Evolutionary conservation across 2,797 vertebrate genomes (phyloP).

Genomic region (Prunella strophiata): DNA sequence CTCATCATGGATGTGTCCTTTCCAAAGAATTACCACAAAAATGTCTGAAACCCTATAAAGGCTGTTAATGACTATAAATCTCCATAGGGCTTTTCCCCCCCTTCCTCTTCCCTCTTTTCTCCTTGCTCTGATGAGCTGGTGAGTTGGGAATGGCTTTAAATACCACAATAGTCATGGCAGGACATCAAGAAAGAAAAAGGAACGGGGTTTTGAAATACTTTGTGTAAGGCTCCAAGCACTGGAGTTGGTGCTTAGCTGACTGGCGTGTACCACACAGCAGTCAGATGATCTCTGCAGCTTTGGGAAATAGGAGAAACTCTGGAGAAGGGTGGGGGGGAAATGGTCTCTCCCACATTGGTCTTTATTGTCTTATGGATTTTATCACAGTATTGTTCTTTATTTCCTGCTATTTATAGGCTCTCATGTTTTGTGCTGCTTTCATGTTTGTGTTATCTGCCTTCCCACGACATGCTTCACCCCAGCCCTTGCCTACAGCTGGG

Average conservation of each 20-base stretch:
- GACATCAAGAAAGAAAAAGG: constrained; percentile 64
- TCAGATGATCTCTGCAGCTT: constrained; percentile 62
- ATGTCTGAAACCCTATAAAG: constrained; percentile 60
- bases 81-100: constrained; percentile 6
- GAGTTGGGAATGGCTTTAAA: constrained; percentile 66
- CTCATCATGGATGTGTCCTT: constrained; percentile 30
- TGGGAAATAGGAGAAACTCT: constrained; percentile 67
- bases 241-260: constrained; percentile 33
- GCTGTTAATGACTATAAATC: constrained; percentile 59
- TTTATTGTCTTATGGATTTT: constrained; percentile 74
- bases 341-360: constrained; percentile 56
- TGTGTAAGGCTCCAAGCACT: constrained; percentile 28
- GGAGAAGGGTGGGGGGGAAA: constrained; percentile 55
- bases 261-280: constrained; percentile 16
- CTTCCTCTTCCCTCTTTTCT: constrained; percentile 38
- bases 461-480: constrained; percentile 60
- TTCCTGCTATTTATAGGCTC: constrained; percentile 72
- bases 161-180: constrained; percentile 67
- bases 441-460: constrained; percentile 71
- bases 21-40: constrained; percentile 65
- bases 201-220: constrained; percentile 63
- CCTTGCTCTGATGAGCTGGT: constrained; percentile 41
- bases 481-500: constrained; percentile 34
- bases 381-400: constrained; percentile 70
- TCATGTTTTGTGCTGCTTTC: constrained; percentile 71